Base-by-base conservation (phyloP, 2,797 vertebrate species). In the Falco cherrug region DNA sequence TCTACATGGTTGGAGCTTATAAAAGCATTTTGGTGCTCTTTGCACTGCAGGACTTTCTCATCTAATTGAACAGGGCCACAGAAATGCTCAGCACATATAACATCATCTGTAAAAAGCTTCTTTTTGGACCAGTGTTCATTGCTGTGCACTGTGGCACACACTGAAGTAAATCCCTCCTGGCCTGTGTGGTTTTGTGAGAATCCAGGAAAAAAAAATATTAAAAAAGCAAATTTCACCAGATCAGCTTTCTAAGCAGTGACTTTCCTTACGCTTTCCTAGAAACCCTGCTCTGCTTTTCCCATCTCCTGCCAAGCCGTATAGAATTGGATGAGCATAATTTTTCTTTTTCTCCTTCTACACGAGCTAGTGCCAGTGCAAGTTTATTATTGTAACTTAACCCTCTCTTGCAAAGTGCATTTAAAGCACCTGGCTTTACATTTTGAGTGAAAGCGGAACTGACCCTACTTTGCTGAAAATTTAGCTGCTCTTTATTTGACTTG, bases 331-430 rank as follows among this genome's bases (percentile, higher is more conserved):
- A 97, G 91, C 88, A 45, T 26, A 22, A 64, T 92, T 95, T 93
- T 87, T 82, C 67, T 94, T 74, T 19, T 45, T 63, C 88, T 88
- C 60, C 54, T 85, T 89, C 84, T 41, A 64, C 5, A 0, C 0
- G 6, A 87, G 86, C 61, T 18, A 26, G 82, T 84, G 85, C 93
- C 96, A 97, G 78, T 8, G 74, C 29, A 12, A 90, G 78, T 95
- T 97, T 93, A 65, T 95, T 97, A 84, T 90, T 87, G 93, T 95
- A 96, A 94, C 75, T 97, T 97, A 97, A 97, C 94, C 81, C 92
- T 86, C 90, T 97, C 75, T 87, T 92, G 81, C 57, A 93, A 92
- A 90, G 93, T 92, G 81, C 78, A 87, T 83, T 91, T 64, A 53
- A 68, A 95, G 78, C 77, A 94, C 94, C 90, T 95, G 93, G 93